Evolutionary conservation across 2,888 invertebrate genomes (phyloP), one percentile per base, ranked within the genome.

Genomic region (Sicus ferrugineus): DNA sequence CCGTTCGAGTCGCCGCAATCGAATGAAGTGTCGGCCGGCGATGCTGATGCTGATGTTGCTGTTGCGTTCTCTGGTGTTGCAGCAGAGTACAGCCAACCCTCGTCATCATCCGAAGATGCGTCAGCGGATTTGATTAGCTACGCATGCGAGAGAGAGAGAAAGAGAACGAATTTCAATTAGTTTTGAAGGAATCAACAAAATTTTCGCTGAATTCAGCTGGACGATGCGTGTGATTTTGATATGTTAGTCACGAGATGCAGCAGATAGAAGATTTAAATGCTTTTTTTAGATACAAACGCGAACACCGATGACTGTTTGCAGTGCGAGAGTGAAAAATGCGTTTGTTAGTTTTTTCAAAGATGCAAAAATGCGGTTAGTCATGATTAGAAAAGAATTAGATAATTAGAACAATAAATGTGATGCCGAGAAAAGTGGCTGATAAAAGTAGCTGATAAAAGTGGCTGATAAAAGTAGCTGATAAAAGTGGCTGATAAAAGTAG

Each of bases 61-160:
- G 71, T 11, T 70, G 69, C 4, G 69, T 65, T 21, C 69, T 72
- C 66, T 70, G 72, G 30, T 73, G 74, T 16, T 70, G 75, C 46
- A 69, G 75, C 62, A 66, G 81, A 81, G 73, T 83, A 85, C 52
- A 84, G 77, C 85, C 85, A 85, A 75, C 84, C 83, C 74, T 81
- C 90, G 75, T 81, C 89, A 79, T 90, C 90, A 61, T 76, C 76
- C 58, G 90, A 89, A 65, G 90, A 89, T 79, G 89, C 89, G 74
- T 87, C 87, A 75, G 85, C 83, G 71, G 86, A 85, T 79, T 86
- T 85, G 63, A 83, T 79, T 77, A 82, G 78, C 83, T 83, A 69
- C 58, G 46, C n/a, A 56, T n/a, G 11, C 16, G 14, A 14, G 7
- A 50, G 16, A 16, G 19, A 46, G 16, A 31, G 58, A 16, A 46